Evolutionary conservation across 2,797 vertebrate genomes (phyloP), one percentile per base, ranked within the genome.

Genomic region (Leucoraja ocellata): DNA sequence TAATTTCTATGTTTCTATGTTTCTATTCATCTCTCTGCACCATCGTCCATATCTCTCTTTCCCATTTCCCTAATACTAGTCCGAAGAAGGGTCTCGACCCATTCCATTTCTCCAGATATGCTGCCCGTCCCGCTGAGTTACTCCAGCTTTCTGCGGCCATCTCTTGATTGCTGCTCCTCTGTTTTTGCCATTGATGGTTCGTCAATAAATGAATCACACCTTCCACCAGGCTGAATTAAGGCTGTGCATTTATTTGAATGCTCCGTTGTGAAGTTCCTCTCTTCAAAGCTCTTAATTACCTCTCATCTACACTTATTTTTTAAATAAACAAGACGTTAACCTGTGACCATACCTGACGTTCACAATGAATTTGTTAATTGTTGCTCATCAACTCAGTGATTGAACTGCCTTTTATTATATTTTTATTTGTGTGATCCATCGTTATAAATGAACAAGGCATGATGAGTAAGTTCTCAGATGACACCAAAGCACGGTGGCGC

Each of bases 121-220:
- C 46, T 46, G 46, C 46, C 46, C 46, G 46, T 46, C 46, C 46
- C 46, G 46, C 46, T 46, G 46, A 46, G 46, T 46, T 46, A 46
- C 46, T 46, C 46, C 46, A 46, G 46, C 1, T 46, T 46, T 4
- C 4, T 4, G 46, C 2, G 46, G 46, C 46, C 46, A 46, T 54
- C 11, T 54, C 90, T 74, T 3, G 7, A 23, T 74, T 71, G 21
- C 90, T 54, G 90, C 68, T 74, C 36, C 39, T 46, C 71, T 1
- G 14, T 21, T 92, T 21, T 71, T 92, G 90, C 36, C 90, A 92
- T 10, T 16, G 68, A 23, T 23, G 46, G 71, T 92, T 76, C 58
- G 71, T 25, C 46, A 73, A 28, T 76, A 39, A 25, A 92, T 92
- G 58, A 92, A 92, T 92, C 90, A 92, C 28, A 92, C 71, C 28